Conservation (phyloP, 2,797 vertebrate genomes). For the Peromyscus nudipes region DNA sequence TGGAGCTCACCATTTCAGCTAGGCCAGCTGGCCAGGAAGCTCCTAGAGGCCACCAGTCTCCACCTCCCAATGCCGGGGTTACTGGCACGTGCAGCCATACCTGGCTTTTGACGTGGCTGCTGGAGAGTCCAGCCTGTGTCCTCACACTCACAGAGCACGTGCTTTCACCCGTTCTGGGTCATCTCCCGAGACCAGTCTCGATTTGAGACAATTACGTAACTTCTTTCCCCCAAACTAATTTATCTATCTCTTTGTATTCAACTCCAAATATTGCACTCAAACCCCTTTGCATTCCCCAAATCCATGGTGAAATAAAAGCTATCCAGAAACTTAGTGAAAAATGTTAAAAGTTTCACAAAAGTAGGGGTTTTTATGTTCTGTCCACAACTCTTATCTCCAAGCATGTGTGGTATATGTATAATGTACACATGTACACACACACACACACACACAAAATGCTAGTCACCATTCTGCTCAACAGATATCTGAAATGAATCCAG, state of each 20-base stretch:
- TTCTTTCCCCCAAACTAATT: constrained; percentile 35
- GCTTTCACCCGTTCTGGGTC: not conserved
- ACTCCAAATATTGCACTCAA: constrained; percentile 59
- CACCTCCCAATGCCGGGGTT: not conserved
- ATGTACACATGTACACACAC: not conserved
- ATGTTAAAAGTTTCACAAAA: not conserved
- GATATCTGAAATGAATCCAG: not conserved
- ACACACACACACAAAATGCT: not conserved
- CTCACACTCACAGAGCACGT: not conserved
- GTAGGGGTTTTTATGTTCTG: not conserved
- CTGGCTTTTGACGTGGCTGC: not conserved
- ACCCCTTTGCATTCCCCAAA: not conserved
- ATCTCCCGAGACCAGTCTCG: not conserved
- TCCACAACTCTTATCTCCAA: not conserved
- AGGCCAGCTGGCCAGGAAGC: not conserved
- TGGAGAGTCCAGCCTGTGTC: not conserved
- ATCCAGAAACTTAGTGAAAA: constrained; percentile 11
- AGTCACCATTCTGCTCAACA: not conserved
- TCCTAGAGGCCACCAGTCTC: not conserved
- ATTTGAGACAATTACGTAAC: constrained; percentile 56
- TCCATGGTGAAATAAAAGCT: not conserved
- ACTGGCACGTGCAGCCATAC: not conserved
- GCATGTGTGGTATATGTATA: rapidly evolving
- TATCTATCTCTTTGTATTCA: constrained; percentile 37
- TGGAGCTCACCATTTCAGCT: not conserved